Percentiles rank a stretch among this genome's conserved stretches.
Evolutionary conservation across 2,797 vertebrate species (phyloP).

Genomic region (Lagorchestes hirsutus): DNA sequence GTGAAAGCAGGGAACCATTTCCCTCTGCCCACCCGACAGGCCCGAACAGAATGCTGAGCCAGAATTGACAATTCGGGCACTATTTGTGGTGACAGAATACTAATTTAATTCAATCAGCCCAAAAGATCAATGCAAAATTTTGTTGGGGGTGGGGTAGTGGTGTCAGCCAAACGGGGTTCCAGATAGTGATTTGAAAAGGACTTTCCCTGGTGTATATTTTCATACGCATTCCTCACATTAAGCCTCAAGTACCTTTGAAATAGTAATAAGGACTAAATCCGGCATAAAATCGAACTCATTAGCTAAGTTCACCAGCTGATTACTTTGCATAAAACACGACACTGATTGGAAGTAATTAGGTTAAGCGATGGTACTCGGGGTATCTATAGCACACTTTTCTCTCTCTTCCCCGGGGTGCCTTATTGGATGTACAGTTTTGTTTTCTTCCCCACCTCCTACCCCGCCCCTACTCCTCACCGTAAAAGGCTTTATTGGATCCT

Average conservation of each 20-base stretch:
- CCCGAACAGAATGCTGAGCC: constrained; percentile 14
- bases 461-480: not conserved
- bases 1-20: constrained; percentile 90
- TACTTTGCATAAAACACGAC: constrained; percentile 95
- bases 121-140: constrained; percentile 65
- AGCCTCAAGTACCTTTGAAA: constrained; percentile 90
- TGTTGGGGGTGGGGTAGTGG: constrained; percentile 44
- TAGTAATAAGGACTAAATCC: constrained; percentile 96
- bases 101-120: constrained; percentile 73
- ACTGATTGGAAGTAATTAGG: constrained; percentile 95
- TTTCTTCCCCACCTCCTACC: constrained; percentile 41
- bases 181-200: constrained; percentile 60
- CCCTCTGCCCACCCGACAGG: constrained; percentile 49
- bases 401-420: constrained; percentile 66
- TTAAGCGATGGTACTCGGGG: constrained; percentile 84
- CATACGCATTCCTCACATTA: constrained; percentile 76
- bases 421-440: constrained; percentile 70
- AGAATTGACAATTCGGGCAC: not conserved
- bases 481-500: not conserved
- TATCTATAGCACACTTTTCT: constrained; percentile 79
- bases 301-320: constrained; percentile 96
- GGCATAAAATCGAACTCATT: constrained; percentile 99
- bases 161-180: not conserved
- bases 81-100: not conserved
- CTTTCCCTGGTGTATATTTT: constrained; percentile 55